phyloP scores from a whole-genome alignment of 2,888 invertebrate species.

The Gymnoscelis rufifasciata region DNA sequence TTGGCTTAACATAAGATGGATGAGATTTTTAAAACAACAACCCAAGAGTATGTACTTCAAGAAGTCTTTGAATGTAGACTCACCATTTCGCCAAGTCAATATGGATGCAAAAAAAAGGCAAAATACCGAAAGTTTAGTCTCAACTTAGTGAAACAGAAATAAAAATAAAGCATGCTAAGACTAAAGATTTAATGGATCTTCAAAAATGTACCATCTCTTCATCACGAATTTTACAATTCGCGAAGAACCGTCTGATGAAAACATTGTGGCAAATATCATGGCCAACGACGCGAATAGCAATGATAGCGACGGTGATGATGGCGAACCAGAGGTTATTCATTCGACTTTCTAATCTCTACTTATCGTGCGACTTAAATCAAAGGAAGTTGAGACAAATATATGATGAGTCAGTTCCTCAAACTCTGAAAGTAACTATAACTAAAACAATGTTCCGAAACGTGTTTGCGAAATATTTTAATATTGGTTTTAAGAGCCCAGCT shows the following conservation, averaged over 20 bases:
- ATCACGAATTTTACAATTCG: background rate
- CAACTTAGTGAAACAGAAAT: background rate
- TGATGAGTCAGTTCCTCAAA: slow-evolving; percentile 25
- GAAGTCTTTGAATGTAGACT: background rate
- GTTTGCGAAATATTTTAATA: slow-evolving; percentile 22
- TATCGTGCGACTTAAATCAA: slow-evolving; percentile 26
- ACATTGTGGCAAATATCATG: slow-evolving; percentile 31
- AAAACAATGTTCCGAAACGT: slow-evolving; percentile 24
- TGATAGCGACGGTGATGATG: slow-evolving; percentile 29
- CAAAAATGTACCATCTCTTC: background rate
- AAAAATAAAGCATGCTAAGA: background rate
- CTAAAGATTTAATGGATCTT: background rate
- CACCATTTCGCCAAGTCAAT: background rate
- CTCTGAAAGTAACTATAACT: slow-evolving; percentile 12
- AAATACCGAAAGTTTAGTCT: background rate
- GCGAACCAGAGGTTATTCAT: slow-evolving; percentile 26
- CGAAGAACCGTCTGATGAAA: slow-evolving; percentile 22
- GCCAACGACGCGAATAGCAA: slow-evolving; percentile 26
- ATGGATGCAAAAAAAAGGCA: background rate
- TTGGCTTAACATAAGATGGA: background rate
- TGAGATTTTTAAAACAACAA: background rate
- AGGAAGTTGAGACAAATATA: slow-evolving; percentile 30
- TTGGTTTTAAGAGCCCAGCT: slow-evolving; percentile 27
- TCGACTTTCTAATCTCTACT: no score
- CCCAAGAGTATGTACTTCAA: background rate